Conservation (phyloP, 2,888 invertebrate genomes). For the Xanthorhoe designata region DNA sequence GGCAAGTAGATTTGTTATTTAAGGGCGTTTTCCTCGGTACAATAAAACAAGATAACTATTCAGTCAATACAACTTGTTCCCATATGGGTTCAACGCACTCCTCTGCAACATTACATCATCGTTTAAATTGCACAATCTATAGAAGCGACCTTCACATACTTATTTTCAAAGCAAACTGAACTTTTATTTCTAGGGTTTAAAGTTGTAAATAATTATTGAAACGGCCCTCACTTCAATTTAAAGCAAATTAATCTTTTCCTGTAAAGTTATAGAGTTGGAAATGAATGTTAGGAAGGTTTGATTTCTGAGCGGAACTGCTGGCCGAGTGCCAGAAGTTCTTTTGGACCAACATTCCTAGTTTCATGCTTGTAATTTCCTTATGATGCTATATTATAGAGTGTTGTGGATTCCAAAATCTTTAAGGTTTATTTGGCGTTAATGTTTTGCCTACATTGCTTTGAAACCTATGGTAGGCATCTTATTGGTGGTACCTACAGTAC, state of each 20-base stretch:
- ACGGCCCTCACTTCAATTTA: slow-evolving; percentile 47
- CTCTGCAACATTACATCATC: slow-evolving; percentile 53
- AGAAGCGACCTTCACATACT: background rate
- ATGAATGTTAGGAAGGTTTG: slow-evolving; percentile 27
- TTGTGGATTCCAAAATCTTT: background rate
- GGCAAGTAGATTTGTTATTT: background rate
- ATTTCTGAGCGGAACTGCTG: slow-evolving; percentile 52
- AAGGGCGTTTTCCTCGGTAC: background rate
- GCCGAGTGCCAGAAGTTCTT: slow-evolving; percentile 53
- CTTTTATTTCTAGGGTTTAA: background rate
- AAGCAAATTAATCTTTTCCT: slow-evolving; percentile 37
- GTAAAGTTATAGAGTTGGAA: slow-evolving; percentile 44
- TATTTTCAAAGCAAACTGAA: background rate
- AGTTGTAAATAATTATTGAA: slow-evolving; percentile 5
- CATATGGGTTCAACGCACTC: slow-evolving; percentile 34
- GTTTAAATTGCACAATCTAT: slow-evolving; percentile 26
- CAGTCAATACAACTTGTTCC: slow-evolving; percentile 19
- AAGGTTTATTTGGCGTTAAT: no score
- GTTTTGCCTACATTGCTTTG: no score
- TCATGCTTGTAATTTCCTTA: background rate
- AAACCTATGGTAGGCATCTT: no score
- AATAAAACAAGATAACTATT: slow-evolving; percentile 21
- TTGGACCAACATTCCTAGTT: slow-evolving; percentile 14
- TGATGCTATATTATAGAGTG: no score
- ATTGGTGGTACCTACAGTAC: no score